These are phyloP conservation scores for Chinchilla lanigera DNA, from an alignment of 2,113 vertebrate genomes.

Conservation along the genomic window DNA sequence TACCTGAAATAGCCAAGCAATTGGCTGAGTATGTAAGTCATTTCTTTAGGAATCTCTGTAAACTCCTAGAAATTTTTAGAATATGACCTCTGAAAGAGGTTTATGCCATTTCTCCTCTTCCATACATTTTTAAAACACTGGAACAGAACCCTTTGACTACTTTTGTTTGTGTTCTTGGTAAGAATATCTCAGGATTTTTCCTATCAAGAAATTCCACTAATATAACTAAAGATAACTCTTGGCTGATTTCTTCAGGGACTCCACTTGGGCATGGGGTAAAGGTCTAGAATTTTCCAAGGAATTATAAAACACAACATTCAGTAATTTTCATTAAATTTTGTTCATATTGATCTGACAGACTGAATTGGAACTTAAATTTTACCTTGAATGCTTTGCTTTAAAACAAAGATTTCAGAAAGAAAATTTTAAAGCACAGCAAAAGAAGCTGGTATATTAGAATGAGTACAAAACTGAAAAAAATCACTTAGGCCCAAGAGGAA, in stretches of 20 bases:
- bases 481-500: not conserved
- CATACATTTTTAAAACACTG: not conserved
- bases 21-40: not conserved
- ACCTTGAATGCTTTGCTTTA: conserved; percentile 25
- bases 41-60: conserved; percentile 45
- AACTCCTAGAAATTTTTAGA: conserved; percentile 8
- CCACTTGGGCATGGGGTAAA: not conserved
- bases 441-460: conserved; percentile 6
- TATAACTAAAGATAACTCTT: not conserved
- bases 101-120: not conserved
- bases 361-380: conserved; percentile 51
- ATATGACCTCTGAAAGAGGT: not conserved
- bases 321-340: conserved; percentile 20
- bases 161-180: conserved; percentile 49
- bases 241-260: not conserved
- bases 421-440: conserved; percentile 31
- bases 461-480: not conserved
- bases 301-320: conserved; percentile 8
- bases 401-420: conserved; percentile 7
- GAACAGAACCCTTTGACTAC: not conserved
- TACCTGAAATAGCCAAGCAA: conserved; percentile 62
- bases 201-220: not conserved
- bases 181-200: not conserved
- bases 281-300: not conserved
- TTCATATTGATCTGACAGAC: not conserved